These are phyloP conservation scores for Fragum whitleyi DNA, from an alignment of 2,888 invertebrate genomes.

Conservation along the genomic window DNA sequence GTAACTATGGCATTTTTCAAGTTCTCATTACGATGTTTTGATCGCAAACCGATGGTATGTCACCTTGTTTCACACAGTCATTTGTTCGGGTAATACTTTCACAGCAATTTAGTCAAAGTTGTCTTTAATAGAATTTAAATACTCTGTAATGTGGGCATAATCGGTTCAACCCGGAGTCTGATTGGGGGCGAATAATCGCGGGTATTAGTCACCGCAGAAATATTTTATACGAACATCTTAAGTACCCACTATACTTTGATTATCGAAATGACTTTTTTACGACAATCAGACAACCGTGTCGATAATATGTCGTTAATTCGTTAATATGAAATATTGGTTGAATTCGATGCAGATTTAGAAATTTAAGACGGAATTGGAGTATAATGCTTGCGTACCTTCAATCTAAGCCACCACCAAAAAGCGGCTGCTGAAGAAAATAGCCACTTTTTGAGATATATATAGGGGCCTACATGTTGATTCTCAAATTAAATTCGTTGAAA, in stretches of 20 bases:
- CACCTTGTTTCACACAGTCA: conserved; percentile 19
- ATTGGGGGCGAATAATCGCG: not conserved
- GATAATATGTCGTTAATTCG: not conserved
- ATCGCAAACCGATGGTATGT: too few relatives aligned
- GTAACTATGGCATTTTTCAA: too few relatives aligned
- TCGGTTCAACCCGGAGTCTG: conserved; percentile 7
- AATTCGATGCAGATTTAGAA: not conserved
- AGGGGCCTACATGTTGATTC: too few relatives aligned
- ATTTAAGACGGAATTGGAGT: not conserved
- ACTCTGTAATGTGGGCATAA: conserved; percentile 1
- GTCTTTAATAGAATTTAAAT: conserved; percentile 26
- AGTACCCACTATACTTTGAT: conserved; percentile 22
- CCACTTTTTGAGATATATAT: too few relatives aligned
- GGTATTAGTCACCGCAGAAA: not conserved
- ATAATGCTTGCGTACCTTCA: too few relatives aligned
- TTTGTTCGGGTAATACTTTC: conserved; percentile 19
- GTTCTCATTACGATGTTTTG: too few relatives aligned
- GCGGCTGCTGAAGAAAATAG: too few relatives aligned
- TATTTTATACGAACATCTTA: conserved; percentile 14
- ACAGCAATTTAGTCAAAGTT: conserved; percentile 14
- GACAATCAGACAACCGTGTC: not conserved
- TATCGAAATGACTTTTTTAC: not conserved
- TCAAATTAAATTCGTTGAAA: too few relatives aligned
- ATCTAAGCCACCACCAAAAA: too few relatives aligned
- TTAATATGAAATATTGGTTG: not conserved